Conservation (phyloP, 2,797 vertebrate species). For the Coregonus sp. region DNA sequence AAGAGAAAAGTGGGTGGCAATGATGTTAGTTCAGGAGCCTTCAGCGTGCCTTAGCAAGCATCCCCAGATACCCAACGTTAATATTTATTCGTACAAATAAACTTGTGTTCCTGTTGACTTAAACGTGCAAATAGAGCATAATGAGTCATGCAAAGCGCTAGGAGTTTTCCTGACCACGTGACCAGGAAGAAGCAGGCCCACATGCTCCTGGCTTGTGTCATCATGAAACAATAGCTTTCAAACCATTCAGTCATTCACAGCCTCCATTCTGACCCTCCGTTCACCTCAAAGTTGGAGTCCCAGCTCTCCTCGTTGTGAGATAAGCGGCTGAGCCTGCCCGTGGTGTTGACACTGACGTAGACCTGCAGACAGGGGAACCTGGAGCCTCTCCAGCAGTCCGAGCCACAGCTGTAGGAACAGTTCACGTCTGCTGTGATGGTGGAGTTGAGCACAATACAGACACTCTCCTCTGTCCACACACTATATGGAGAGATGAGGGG, state of each 20-base stretch:
- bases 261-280: conserved; percentile 16
- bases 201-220: background rate
- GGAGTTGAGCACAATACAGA: conserved; percentile 87
- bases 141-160: background rate
- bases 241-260: background rate
- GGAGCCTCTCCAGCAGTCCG: conserved; percentile 90
- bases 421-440: conserved; percentile 88
- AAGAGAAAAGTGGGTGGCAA: conserved; percentile 29
- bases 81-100: background rate
- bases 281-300: conserved; percentile 89
- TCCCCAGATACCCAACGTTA: no score
- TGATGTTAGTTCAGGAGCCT: conserved; percentile 26
- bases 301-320: conserved; percentile 92
- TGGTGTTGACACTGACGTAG: conserved; percentile 90
- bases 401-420: conserved; percentile 91
- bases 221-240: no score
- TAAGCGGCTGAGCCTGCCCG: conserved; percentile 84
- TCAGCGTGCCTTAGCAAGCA: background rate
- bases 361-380: conserved; percentile 94
- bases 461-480: conserved; percentile 91
- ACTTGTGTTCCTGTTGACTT: background rate
- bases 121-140: no score
- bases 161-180: background rate
- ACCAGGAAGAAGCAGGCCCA: background rate
- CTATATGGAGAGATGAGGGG: conserved; percentile 64